Conservation (phyloP, 2,797 vertebrate species). For the Botia almorhae region DNA sequence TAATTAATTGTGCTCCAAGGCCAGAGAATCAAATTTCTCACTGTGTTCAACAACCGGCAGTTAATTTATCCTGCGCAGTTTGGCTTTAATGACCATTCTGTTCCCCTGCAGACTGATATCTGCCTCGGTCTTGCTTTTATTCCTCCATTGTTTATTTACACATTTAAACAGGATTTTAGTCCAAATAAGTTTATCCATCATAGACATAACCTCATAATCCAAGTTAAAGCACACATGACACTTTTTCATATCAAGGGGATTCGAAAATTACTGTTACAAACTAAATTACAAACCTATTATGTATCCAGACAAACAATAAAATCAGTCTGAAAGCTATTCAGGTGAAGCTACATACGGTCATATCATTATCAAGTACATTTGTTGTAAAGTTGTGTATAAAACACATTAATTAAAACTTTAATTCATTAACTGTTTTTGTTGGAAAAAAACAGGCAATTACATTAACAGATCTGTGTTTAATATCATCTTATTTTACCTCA, state of each 20-base stretch:
- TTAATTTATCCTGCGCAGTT: conserved; percentile 56
- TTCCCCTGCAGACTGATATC: conserved; percentile 11
- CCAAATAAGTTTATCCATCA: background rate
- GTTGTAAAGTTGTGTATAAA: background rate
- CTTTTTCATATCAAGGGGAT: background rate
- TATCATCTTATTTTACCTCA: too few species aligned
- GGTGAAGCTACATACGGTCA: background rate
- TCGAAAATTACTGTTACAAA: background rate
- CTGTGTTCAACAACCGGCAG: conserved; percentile 53
- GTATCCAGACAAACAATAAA: background rate
- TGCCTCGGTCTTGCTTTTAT: background rate
- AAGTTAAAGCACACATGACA: background rate
- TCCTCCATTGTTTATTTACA: conserved; percentile 16
- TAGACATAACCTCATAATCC: background rate
- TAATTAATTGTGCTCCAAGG: conserved; percentile 59
- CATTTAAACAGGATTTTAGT: background rate
- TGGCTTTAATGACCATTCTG: conserved; percentile 52
- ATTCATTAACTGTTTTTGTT: too few species aligned
- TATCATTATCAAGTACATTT: background rate
- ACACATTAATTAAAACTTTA: too few species aligned
- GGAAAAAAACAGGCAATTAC: too few species aligned
- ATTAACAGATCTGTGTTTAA: too few species aligned
- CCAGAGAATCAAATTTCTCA: conserved; percentile 54
- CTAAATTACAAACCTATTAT: background rate
- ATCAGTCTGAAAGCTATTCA: background rate